Evolutionary conservation across 2,113 vertebrate genomes (phyloP).

Genomic region (Shinisaurus crocodilurus): DNA sequence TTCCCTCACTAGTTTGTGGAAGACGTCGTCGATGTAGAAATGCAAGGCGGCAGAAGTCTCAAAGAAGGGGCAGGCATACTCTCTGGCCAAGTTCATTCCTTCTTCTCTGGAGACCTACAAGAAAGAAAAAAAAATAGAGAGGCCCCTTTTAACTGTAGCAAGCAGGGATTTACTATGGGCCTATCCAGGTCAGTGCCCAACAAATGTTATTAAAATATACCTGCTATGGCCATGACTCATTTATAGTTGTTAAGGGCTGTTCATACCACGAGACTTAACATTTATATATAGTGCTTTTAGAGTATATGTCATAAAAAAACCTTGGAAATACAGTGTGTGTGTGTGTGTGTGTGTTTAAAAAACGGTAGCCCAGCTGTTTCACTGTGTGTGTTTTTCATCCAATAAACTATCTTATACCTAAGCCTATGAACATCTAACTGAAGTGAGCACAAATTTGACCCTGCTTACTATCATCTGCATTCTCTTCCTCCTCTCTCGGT

Average conservation of each 20-base stretch:
- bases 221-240: too few relatives aligned
- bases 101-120: constrained; percentile 84
- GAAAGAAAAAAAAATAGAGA: constrained; percentile 33
- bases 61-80: constrained; percentile 84
- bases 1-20: constrained; percentile 83
- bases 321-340: too few relatives aligned
- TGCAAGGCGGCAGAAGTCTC: constrained; percentile 85
- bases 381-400: too few relatives aligned
- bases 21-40: constrained; percentile 85
- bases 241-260: not conserved
- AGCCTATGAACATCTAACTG: too few relatives aligned
- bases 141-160: not conserved
- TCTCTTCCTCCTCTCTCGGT: too few relatives aligned
- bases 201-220: not conserved
- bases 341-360: too few relatives aligned
- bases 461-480: too few relatives aligned
- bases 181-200: not conserved
- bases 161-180: too few relatives aligned
- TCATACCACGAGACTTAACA: not conserved
- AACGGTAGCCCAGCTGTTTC: too few relatives aligned
- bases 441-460: too few relatives aligned
- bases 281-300: not conserved
- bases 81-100: constrained; percentile 81
- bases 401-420: too few relatives aligned
- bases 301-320: not conserved